phyloP scores from a whole-genome alignment of 2,113 vertebrate genomes.

The Alces alces region DNA sequence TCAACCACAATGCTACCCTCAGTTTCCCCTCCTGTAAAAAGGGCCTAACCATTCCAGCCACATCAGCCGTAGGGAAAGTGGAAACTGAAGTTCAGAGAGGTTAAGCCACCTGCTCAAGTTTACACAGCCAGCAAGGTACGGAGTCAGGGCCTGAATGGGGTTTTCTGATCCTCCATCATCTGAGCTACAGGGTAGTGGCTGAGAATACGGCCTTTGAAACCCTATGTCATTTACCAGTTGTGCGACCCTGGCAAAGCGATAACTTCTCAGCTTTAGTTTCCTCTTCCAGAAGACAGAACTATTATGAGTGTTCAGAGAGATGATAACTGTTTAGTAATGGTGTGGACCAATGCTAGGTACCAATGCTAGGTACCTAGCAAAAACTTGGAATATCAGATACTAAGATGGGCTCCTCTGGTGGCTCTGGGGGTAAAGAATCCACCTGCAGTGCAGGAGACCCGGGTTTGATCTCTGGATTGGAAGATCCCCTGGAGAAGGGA shows the following conservation, averaged over 20 bases:
- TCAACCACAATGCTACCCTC: background rate
- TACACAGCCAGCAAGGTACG: background rate
- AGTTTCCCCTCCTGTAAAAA: background rate
- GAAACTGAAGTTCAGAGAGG: background rate
- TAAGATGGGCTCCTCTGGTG: background rate
- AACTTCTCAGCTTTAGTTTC: background rate
- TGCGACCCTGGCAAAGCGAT: background rate
- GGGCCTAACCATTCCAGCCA: background rate
- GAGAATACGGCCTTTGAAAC: background rate
- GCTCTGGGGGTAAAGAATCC: background rate
- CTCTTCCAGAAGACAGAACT: background rate
- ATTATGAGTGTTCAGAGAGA: background rate
- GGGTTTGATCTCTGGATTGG: background rate
- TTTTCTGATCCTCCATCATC: background rate
- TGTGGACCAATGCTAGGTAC: background rate
- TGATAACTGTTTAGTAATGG: background rate
- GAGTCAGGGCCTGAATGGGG: background rate
- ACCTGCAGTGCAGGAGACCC: accelerated
- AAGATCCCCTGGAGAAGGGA: background rate
- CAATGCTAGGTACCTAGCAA: background rate
- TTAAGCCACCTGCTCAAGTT: background rate
- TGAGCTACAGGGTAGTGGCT: accelerated
- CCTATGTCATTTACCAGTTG: background rate
- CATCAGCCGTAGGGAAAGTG: background rate
- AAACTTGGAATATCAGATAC: background rate